phyloP scores from a whole-genome alignment of 2,113 vertebrate genomes.

The Daphoenositta chrysoptera region DNA sequence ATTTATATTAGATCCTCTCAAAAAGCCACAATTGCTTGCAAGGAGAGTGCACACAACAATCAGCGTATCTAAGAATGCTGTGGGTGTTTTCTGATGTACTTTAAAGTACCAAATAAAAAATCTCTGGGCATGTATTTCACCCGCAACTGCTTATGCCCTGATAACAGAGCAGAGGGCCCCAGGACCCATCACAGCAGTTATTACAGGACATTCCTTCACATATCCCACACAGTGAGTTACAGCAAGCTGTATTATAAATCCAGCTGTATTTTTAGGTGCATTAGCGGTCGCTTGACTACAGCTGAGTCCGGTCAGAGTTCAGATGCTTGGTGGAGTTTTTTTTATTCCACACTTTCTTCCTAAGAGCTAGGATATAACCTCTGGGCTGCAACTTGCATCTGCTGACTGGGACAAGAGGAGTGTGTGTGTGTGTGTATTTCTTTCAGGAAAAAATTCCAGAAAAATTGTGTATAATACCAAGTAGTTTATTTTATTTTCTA shows the following conservation, averaged over 20 bases:
- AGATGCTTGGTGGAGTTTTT: background rate
- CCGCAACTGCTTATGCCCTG: background rate
- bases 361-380: background rate
- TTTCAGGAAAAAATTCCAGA: background rate
- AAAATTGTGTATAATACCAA: background rate
- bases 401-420: background rate
- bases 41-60: background rate
- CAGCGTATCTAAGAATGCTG: background rate
- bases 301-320: background rate
- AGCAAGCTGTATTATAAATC: constrained; percentile 2
- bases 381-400: background rate
- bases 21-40: background rate
- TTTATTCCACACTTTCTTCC: background rate
- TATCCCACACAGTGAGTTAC: constrained; percentile 38
- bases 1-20: background rate
- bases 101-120: background rate
- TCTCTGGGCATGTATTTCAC: background rate
- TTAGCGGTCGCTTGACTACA: constrained; percentile 31
- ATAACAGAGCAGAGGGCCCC: constrained; percentile 46
- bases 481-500: background rate
- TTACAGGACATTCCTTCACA: constrained; percentile 60
- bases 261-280: constrained; percentile 61
- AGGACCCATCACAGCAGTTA: constrained; percentile 49
- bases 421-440: background rate
- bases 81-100: background rate